phyloP scores from a whole-genome alignment of 2,797 vertebrate species.

The Sebastes diaconus region DNA sequence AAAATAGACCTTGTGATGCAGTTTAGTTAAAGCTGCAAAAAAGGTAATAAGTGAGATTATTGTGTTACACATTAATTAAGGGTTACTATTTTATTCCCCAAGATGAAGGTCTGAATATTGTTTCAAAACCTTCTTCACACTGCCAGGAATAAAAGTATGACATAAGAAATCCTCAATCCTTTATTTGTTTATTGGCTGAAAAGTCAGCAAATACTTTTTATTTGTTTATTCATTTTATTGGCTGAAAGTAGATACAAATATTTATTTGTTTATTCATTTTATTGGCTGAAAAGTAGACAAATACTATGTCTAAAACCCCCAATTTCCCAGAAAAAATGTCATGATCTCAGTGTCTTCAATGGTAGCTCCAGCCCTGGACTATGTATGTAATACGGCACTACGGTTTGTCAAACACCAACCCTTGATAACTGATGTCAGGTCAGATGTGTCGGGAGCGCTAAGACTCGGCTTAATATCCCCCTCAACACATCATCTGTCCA shows the following conservation, averaged over 20 bases:
- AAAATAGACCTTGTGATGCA: not conserved
- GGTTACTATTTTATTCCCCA: not conserved
- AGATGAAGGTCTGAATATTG: not conserved
- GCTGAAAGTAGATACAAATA: not conserved
- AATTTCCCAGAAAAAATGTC: not conserved
- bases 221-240: too few relatives aligned
- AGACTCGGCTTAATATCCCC: conserved; percentile 28
- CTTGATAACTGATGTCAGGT: conserved; percentile 12
- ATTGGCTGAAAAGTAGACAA: not conserved
- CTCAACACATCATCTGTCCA: conserved; percentile 29
- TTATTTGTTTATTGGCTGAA: not conserved
- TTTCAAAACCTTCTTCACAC: not conserved
- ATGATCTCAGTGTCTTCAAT: not conserved
- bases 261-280: not conserved
- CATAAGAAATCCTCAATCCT: not conserved
- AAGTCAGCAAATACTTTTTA: too few relatives aligned
- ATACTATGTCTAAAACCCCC: not conserved
- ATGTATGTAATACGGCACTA: not conserved
- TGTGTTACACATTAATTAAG: not conserved
- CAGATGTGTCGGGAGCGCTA: conserved; percentile 1
- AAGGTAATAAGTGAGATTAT: not conserved
- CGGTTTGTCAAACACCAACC: not conserved
- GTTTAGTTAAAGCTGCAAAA: not conserved
- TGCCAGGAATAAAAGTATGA: not conserved
- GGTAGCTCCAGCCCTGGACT: not conserved